Evolutionary conservation across 2,888 invertebrate species (phyloP).

Genomic region (Polia nebulosa): DNA sequence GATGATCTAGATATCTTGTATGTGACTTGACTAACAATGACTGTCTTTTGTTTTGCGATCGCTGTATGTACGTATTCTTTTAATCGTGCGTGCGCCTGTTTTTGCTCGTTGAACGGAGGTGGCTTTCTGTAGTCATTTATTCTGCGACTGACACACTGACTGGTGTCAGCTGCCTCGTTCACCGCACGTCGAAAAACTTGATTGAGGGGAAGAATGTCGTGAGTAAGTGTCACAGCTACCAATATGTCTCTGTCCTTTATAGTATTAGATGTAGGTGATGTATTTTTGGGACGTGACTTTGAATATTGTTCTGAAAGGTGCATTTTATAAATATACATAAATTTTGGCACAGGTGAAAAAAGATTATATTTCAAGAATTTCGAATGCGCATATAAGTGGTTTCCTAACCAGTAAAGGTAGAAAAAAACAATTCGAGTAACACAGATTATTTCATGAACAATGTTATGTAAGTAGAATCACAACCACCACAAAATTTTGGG

Average conservation of each 20-base stretch:
- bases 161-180: slow-evolving; percentile 49
- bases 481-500: not conserved
- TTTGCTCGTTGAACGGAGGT: not conserved
- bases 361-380: too few relatives aligned
- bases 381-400: too few relatives aligned
- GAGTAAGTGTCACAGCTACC: slow-evolving; percentile 40
- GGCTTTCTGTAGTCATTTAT: slow-evolving; percentile 7
- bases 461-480: too few relatives aligned
- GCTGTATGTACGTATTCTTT: not conserved
- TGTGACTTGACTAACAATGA: too few relatives aligned
- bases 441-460: not conserved
- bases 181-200: slow-evolving; percentile 62
- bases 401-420: too few relatives aligned
- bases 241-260: slow-evolving; percentile 41
- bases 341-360: too few relatives aligned
- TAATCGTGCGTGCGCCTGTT: not conserved
- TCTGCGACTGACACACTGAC: not conserved
- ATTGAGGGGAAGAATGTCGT: slow-evolving; percentile 53
- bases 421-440: not conserved
- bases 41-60: not conserved
- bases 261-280: slow-evolving; percentile 39
- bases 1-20: too few relatives aligned
- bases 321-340: too few relatives aligned
- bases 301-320: not conserved
- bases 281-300: slow-evolving; percentile 38